Evolutionary conservation across 1,140 invertebrate species (phyloP), one percentile per base, ranked within the genome.

Genomic region (Aporrectodea caliginosa): DNA sequence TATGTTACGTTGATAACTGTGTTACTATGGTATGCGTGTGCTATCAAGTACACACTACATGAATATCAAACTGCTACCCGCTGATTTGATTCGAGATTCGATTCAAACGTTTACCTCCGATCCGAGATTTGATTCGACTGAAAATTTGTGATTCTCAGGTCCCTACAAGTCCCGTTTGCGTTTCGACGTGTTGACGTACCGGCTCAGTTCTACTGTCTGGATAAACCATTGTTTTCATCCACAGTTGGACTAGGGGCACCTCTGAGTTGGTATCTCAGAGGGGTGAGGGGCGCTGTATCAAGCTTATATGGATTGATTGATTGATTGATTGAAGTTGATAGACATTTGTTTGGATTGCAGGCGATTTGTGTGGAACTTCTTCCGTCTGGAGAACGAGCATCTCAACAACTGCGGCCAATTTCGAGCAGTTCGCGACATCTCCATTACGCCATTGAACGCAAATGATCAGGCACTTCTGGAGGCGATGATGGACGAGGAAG

Each of bases 381-480:
- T 99, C 90, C 97, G 98, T 0, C 88, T 99, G 81, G 98, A 99
- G 90, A 99, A 99, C 89, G 98, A 99, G 86, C 98, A 99, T 84
- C 90, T 99, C 2, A 99, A 99, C 89, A 99, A 99, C 90, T 99
- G 97, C 90, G 98, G 98, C 89, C 96, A 99, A 90, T 99, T 99
- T 90, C 91, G 98, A 86, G 98, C 98, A 1, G 98, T 99, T 0
- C 89, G 98, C 30, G 98, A 99, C 87, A 99, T 99, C 80, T 98
- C 95, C 0, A 96, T 99, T 31, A 96, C 96, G 14, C 98, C 98
- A 70, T 76, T 81, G 29, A 73, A 78, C 68, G 70, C 76, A 0
- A 35, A 81, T 69, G 80, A 81, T 33, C 76, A 78, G 70, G 92
- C 91, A 0, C 91, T 94, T 83, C 94, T 98, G 78, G 88, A 97